Conservation (phyloP, 2,888 invertebrate species). For the Agrochola circellaris region DNA sequence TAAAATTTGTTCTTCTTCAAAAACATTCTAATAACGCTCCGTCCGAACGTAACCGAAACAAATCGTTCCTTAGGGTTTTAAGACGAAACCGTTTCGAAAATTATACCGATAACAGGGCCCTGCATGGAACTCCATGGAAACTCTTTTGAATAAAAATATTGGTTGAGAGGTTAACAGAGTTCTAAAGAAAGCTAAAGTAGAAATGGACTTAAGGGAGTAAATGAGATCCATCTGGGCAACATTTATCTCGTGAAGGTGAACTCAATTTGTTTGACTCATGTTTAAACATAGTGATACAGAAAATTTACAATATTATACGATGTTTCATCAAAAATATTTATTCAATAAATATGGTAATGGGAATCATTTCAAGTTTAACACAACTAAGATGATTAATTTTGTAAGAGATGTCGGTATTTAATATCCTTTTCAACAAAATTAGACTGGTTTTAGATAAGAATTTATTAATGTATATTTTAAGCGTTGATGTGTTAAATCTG, state of each 20-base stretch:
- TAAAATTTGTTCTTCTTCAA: no score
- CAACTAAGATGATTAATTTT: constrained; percentile 42
- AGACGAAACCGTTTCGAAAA: no score
- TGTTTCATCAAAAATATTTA: constrained; percentile 26
- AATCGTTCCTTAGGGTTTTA: no score
- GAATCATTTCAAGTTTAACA: constrained; percentile 20
- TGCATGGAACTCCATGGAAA: neutral
- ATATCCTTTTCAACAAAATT: constrained; percentile 33
- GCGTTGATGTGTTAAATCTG: constrained; percentile 1
- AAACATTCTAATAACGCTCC: no score
- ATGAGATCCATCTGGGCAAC: neutral
- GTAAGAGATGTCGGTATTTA: constrained; percentile 23
- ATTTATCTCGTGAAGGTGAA: neutral
- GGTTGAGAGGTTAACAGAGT: neutral
- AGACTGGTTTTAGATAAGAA: constrained; percentile 34
- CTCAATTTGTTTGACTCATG: neutral
- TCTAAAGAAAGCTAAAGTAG: neutral
- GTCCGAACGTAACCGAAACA: no score
- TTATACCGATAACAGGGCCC: no score
- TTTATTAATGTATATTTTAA: constrained; percentile 28
- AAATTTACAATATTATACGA: neutral
- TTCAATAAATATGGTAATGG: constrained; percentile 26
- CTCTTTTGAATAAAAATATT: no score
- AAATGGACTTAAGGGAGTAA: neutral
- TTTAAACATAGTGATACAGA: constrained; percentile 11